These are phyloP conservation scores for Elymnias hypermnestra DNA, from an alignment of 1,140 invertebrate genomes.

Conservation along the genomic window DNA sequence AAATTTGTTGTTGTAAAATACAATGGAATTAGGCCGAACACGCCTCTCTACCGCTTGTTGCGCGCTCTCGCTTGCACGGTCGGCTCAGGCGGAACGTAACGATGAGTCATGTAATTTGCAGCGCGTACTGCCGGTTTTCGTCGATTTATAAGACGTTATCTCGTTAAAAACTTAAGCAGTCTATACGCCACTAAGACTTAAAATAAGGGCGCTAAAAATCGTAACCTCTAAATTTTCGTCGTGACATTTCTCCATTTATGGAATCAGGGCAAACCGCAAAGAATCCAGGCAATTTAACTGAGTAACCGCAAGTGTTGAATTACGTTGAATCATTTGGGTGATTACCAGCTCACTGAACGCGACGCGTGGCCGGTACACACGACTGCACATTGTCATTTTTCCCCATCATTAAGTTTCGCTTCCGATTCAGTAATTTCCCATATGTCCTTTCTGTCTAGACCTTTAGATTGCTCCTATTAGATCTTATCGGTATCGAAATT, in stretches of 20 bases:
- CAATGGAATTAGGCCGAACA: too few relatives aligned
- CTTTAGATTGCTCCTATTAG: constrained; percentile 7
- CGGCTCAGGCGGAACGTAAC: too few relatives aligned
- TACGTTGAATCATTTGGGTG: constrained; percentile 36
- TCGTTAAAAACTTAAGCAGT: not conserved
- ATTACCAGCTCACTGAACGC: constrained; percentile 27
- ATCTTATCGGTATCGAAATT: not conserved
- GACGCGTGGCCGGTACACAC: constrained; percentile 59
- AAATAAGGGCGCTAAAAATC: not conserved
- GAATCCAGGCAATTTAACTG: constrained; percentile 20
- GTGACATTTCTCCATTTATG: constrained; percentile 13
- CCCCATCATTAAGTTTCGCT: constrained; percentile 45
- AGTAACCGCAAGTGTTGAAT: constrained; percentile 39
- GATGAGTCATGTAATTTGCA: too few relatives aligned
- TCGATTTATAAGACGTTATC: too few relatives aligned
- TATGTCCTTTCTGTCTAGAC: constrained; percentile 24
- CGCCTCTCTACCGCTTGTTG: too few relatives aligned
- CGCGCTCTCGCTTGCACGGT: too few relatives aligned
- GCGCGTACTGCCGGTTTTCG: too few relatives aligned
- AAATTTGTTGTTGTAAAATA: too few relatives aligned
- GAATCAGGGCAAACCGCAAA: constrained; percentile 20
- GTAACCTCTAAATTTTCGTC: constrained; percentile 1
- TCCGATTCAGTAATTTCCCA: constrained; percentile 48
- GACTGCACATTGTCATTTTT: constrained; percentile 52
- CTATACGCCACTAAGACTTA: not conserved